Base-by-base conservation (phyloP, 2,113 vertebrate species). In the Myrmophylax atrothorax region DNA sequence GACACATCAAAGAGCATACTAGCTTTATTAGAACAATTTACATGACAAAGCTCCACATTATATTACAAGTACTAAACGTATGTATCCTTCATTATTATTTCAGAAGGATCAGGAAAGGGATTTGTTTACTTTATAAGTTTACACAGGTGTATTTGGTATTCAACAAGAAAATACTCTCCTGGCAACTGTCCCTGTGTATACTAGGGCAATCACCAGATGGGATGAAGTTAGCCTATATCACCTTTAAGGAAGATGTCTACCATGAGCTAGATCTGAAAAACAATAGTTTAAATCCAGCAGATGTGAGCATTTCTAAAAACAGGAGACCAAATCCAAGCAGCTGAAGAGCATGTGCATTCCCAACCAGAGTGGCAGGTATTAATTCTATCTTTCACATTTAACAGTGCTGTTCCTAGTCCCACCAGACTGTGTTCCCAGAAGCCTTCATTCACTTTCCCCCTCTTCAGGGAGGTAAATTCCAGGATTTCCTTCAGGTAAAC, bases 21-120 rank as follows among this genome's bases (percentile, higher is more conserved):
- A 81, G 44, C 23, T 93, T 93, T 90, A 95, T 87, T 94, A 96
- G 79, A 90, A 84, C 92, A 82, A 90, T 93, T 93, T 87, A 80
- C 49, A 92, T 78, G 80, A 76, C 93, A 92, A 94, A 97, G 16
- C 14, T 44, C 13, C 37, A 56, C 33, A 75, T 67, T 89, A 83
- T 49, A 70, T 74, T 84, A 47, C 28, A 89, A 67, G 53, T 70
- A 70, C 13, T 70, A 90, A 86, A 89, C 52, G 8, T 37, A 40
- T 18, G 4, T 90, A 74, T 77, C 74, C 81, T 95, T 95, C 49
- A 80, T 42, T 50, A 72, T 47, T 74, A 94, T 86, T 93, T 90
- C 60, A 96, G 84, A 68, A 92, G 72, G 25, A 78, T 77, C 64
- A 60, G 56, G 55, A 95, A 83, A 64, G 17, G 19, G 10, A 85